Conservation (phyloP, 1,140 invertebrate species). For the Drosophila murphyi region DNA sequence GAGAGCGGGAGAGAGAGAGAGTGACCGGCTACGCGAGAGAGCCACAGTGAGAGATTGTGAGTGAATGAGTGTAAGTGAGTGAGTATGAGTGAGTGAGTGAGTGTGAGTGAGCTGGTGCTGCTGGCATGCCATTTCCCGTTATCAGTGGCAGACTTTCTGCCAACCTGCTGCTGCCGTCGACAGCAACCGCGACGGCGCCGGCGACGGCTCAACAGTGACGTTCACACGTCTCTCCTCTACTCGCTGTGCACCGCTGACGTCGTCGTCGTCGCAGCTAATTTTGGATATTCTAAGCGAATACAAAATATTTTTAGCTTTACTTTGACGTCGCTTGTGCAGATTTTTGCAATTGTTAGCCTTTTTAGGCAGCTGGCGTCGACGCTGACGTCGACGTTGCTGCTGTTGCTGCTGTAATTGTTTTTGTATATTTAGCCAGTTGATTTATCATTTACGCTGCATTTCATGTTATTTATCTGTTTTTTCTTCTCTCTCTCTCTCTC, state of each 20-base stretch:
- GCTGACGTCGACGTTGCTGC: constrained; percentile 25
- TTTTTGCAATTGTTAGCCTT: constrained; percentile 82
- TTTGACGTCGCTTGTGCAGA: constrained; percentile 65
- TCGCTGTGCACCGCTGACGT: constrained; percentile 51
- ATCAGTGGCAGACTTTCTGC: constrained; percentile 81
- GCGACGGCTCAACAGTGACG: constrained; percentile 24
- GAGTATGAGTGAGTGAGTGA: constrained; percentile 9
- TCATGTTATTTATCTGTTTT: constrained; percentile 58
- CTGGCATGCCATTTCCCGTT: constrained; percentile 80
- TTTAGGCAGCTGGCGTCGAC: constrained; percentile 64
- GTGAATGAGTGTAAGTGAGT: not conserved
- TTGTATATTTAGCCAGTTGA: constrained; percentile 77
- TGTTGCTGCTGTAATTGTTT: constrained; percentile 47
- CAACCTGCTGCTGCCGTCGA: constrained; percentile 65
- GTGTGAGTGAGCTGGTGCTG: constrained; percentile 52
- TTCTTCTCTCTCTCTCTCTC: too few relatives aligned
- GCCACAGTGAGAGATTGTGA: not conserved
- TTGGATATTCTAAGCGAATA: constrained; percentile 77
- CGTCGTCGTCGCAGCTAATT: constrained; percentile 65
- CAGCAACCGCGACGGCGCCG: constrained; percentile 26
- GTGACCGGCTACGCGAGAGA: too few relatives aligned
- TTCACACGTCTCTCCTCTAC: constrained; percentile 4
- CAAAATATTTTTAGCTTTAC: constrained; percentile 75
- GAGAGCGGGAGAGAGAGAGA: constrained; percentile 2
- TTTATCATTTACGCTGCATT: constrained; percentile 79